These are phyloP conservation scores for Elysia crispata DNA, from an alignment of 2,888 invertebrate genomes.

Conservation along the genomic window DNA sequence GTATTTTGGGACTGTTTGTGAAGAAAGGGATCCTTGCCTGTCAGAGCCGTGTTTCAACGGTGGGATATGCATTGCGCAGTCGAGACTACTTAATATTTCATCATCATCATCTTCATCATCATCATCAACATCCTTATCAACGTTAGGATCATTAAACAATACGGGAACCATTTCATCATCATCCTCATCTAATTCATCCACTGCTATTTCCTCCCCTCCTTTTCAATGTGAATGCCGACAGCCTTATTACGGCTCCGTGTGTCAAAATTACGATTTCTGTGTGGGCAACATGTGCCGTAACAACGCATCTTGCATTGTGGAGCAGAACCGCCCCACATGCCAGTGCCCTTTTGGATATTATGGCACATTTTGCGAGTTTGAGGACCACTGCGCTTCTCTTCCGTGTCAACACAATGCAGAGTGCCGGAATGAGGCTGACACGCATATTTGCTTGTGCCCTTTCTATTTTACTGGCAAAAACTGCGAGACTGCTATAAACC, in stretches of 20 bases:
- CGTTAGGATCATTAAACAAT: too few relatives aligned
- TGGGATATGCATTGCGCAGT: slow-evolving; percentile 62
- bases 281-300: slow-evolving; percentile 62
- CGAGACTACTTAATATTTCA: slow-evolving; percentile 49
- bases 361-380: slow-evolving; percentile 67
- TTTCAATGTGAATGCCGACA: slow-evolving; percentile 65
- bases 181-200: too few relatives aligned
- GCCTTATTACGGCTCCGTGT: slow-evolving; percentile 64
- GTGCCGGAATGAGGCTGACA: slow-evolving; percentile 57
- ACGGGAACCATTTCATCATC: too few relatives aligned
- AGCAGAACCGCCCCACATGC: slow-evolving; percentile 60
- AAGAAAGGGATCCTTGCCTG: slow-evolving; percentile 61
- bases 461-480: slow-evolving; percentile 61
- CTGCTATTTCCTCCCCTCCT: too few relatives aligned
- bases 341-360: slow-evolving; percentile 61
- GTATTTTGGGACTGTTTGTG: slow-evolving; percentile 65
- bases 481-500: slow-evolving; percentile 64
- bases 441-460: slow-evolving; percentile 62
- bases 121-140: neutral
- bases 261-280: slow-evolving; percentile 68
- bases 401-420: slow-evolving; percentile 63
- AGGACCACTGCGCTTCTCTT: slow-evolving; percentile 59
- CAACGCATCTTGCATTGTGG: slow-evolving; percentile 63
- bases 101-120: neutral
- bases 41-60: slow-evolving; percentile 70